Base-by-base conservation (phyloP, 1,140 invertebrate species). In the Aphaenogaster floridana region DNA sequence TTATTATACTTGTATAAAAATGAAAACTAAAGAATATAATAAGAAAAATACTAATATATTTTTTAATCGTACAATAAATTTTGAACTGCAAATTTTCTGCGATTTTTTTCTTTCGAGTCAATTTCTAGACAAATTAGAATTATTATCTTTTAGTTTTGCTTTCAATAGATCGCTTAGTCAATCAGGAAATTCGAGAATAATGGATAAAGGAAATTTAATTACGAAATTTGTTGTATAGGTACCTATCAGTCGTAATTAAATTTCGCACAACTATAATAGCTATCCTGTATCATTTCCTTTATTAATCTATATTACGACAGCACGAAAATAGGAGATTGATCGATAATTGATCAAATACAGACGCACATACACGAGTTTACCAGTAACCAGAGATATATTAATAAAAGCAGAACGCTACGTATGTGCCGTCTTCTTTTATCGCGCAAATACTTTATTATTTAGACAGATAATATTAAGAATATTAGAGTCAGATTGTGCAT, bases 261-360 rank as follows among this genome's bases (percentile, higher is more conserved):
- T 39, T 76, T 72, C 8, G 59, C 39, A 42, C n/a, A 13, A 59
- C 39, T 42, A 28, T 28, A 28, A 28, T 28, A 21, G 21, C 13
- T 59, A 3, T 76, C n/a, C 5, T 39, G 52, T 21, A 15, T 8
- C 36, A 42, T 8, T 42, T 45, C 36, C 39, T 28, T 42, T 42
- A 42, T 77, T 59, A 77, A 76, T 76, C 17, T 71, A 17, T 39
- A 52, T 74, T 54, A 72, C n/a, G 39, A 45, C 28, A 36, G 28
- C 34, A 13, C 15, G 17, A 64, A 50, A 78, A 34, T 78, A 21
- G n/a, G 17, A 64, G 39, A 45, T 42, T 28, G 54, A 59, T n/a
- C 8, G 54, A 79, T 36, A 39, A 28, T 64, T 11, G 61, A 50
- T 48, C 5, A 48, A 48, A 64, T 36, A 39, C 9, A 36, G 61